A percentile compares a stretch with the other conserved stretches of the same genome.
Conservation (phyloP, 92 coral and sea anemone genomes). For the Epizoanthus ramosus region DNA sequence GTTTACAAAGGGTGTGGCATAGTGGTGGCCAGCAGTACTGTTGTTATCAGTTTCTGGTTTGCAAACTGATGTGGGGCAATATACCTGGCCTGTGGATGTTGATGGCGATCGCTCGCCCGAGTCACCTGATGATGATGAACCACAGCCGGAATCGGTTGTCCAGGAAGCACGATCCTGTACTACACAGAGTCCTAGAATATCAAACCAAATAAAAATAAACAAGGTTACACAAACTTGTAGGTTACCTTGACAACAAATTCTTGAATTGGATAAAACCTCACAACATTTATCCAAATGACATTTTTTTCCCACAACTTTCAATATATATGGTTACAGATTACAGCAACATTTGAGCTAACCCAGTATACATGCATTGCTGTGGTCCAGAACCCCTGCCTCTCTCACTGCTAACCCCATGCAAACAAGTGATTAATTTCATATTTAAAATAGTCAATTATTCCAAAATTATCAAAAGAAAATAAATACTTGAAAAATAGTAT, state of each 20-base stretch:
- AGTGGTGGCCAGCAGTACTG: conserved; percentile 59
- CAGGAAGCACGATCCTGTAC: conserved; percentile 82
- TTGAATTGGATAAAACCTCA: too few species aligned
- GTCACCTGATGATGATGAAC: conserved; percentile 69
- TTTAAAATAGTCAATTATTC: too few species aligned
- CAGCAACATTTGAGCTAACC: too few species aligned
- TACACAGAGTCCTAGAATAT: conserved; percentile 28
- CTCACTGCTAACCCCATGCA: too few species aligned
- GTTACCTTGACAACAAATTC: too few species aligned
- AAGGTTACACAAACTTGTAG: too few species aligned
- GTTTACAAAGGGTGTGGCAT: conserved; percentile 78
- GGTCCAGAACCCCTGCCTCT: too few species aligned
- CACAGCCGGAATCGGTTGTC: conserved; percentile 94
- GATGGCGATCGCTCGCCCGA: conserved; percentile 90
- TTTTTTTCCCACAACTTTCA: not conserved
- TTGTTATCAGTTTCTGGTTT: conserved; percentile 13
- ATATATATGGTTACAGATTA: not conserved
- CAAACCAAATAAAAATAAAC: not conserved
- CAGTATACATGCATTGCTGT: too few species aligned
- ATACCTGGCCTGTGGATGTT: conserved; percentile 84
- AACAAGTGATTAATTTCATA: too few species aligned
- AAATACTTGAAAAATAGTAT: too few species aligned
- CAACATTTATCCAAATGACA: not conserved
- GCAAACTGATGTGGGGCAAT: conserved; percentile 67
- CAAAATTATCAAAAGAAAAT: too few species aligned